A percentile compares a stretch with the other conserved stretches of the same genome.
phyloP scores from a whole-genome alignment of 2,888 invertebrate genomes.

The Globia sparganii region DNA sequence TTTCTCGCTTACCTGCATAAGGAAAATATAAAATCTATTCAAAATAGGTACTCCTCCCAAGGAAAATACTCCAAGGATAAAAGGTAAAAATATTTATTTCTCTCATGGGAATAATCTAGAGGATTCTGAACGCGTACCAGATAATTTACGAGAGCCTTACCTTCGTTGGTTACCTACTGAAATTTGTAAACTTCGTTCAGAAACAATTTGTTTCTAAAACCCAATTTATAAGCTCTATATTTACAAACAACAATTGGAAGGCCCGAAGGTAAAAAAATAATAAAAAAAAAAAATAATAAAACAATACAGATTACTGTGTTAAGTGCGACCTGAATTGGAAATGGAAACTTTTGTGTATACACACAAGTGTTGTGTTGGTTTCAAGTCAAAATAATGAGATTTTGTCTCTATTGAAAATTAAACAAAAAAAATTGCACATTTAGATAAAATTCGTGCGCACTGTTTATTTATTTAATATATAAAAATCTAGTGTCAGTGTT shows the following conservation, averaged over 20 bases:
- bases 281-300: conserved; percentile 30
- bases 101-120: conserved; percentile 56
- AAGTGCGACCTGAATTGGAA: conserved; percentile 31
- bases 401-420: neutral
- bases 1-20: neutral
- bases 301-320: conserved; percentile 37
- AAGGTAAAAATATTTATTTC: conserved; percentile 56
- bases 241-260: conserved; percentile 44
- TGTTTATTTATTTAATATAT: neutral
- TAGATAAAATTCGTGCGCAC: neutral
- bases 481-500: too few relatives aligned
- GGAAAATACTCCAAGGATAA: conserved; percentile 34
- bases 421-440: neutral
- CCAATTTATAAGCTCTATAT: conserved; percentile 56
- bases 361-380: conserved; percentile 1
- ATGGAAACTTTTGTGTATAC: conserved; percentile 26
- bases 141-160: conserved; percentile 57
- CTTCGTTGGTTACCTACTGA: conserved; percentile 45
- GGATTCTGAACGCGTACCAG: conserved; percentile 49
- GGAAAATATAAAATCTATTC: conserved; percentile 21
- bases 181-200: conserved; percentile 53
- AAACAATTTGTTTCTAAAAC: conserved; percentile 58
- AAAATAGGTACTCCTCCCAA: conserved; percentile 12
- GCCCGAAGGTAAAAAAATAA: conserved; percentile 17
- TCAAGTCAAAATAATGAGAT: neutral